phyloP scores from a whole-genome alignment of 2,797 vertebrate species.

The Mastacembelus armatus region DNA sequence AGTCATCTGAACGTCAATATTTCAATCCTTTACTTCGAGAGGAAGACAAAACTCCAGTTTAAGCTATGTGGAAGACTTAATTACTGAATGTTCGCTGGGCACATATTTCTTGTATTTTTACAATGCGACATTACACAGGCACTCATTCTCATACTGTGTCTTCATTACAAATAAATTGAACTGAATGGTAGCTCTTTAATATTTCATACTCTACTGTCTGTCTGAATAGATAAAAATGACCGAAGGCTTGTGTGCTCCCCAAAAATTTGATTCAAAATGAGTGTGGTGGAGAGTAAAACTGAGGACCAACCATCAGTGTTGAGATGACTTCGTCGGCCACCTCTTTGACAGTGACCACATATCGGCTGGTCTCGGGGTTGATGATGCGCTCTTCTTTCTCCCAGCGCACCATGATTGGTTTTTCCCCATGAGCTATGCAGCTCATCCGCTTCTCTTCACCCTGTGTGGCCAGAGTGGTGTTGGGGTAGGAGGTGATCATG shows the following conservation, averaged over 20 bases:
- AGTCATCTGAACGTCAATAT: not conserved
- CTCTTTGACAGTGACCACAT: conserved; percentile 95
- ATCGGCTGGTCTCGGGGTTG: conserved; percentile 97
- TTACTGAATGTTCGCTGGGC: conserved; percentile 21
- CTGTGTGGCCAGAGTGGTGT: conserved; percentile 96
- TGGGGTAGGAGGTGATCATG: conserved; percentile 99
- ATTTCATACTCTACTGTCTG: conserved; percentile 42
- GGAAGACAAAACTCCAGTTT: not conserved
- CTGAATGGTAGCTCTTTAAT: conserved; percentile 41
- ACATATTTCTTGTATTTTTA: conserved; percentile 14
- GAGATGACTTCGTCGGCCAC: conserved; percentile 95
- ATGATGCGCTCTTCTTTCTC: conserved; percentile 99
- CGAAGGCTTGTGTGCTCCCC: not conserved
- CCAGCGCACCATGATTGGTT: conserved; percentile 99
- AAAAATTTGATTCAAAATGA: not conserved
- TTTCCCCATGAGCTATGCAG: conserved; percentile 96
- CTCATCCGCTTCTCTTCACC: conserved; percentile 98
- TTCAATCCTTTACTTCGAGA: conserved; percentile 19
- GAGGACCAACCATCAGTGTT: conserved; percentile 89
- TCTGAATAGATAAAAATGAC: conserved; percentile 9
- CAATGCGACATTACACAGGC: conserved; percentile 33
- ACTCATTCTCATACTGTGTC: conserved; percentile 26
- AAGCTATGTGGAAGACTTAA: conserved; percentile 23
- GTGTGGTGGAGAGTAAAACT: not conserved
- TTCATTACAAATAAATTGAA: conserved; percentile 51